Evolutionary conservation across 2,888 invertebrate species (phyloP), one percentile per base, ranked within the genome.

Genomic region (Mesodorylaimus sp.): DNA sequence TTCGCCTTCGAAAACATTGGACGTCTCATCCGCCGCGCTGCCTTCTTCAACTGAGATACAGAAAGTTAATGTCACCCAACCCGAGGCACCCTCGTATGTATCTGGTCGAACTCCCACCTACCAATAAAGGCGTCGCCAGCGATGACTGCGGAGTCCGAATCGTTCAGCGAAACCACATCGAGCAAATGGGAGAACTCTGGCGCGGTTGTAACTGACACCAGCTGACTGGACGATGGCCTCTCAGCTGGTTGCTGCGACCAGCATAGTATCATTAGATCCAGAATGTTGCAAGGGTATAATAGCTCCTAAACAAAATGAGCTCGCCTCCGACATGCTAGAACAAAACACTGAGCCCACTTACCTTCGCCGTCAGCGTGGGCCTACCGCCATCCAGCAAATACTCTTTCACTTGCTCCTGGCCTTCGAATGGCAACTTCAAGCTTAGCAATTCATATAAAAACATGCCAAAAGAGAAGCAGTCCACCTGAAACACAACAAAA

Each of bases 381-480:
- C 95, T 71, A 25, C 84, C 87, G 1, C 95, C 95, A 63, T 95
- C 91, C 52, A 95, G 70, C 45, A 97, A 83, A 60, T 88, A 86
- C 62, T 95, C 91, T 66, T 93, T 93, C 2, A 93, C 86, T 1
- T 91, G 88, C 68, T 91, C 91, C 63, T 89, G 85, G 0, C 87
- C 88, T 61, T 91, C 91, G 64, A 93, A 93, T 0, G 95, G 95
- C 64, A 86, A 84, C 43, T 87, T 79, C 44, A 93, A 73, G 0
- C 89, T 87, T 47, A 95, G 71, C 56, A 95, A 75, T 70, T 97
- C 95, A 68, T 93, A 97, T 58, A 95, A 74, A 64, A 95, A 82
- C 93, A 97, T 95, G 21, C 93, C 95, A 71, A 89, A 95, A 0
- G 95, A 95, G 70, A 95, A 97, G 58, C 91, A 89, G 66, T 97